These are phyloP conservation scores for Sardina pilchardus DNA, from an alignment of 2,113 vertebrate species.

Conservation along the genomic window DNA sequence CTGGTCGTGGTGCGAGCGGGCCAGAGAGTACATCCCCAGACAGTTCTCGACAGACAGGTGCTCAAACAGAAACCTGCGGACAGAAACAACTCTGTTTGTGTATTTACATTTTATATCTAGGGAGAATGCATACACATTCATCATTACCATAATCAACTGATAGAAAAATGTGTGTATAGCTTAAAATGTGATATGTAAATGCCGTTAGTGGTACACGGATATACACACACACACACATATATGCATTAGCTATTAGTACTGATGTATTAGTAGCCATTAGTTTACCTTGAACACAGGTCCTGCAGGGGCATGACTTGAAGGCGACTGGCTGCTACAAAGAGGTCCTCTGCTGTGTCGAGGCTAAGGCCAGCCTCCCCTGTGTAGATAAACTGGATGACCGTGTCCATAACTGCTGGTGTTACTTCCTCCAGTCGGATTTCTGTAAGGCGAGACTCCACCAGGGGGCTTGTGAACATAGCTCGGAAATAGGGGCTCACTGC, in stretches of 20 bases:
- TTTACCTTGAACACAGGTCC: conserved; percentile 78
- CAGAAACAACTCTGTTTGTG: neutral
- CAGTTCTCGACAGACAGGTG: conserved; percentile 79
- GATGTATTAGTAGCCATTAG: too few relatives aligned
- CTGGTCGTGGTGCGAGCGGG: conserved; percentile 79
- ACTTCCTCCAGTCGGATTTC: conserved; percentile 80
- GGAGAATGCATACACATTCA: neutral
- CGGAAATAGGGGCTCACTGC: conserved; percentile 80
- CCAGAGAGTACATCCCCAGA: conserved; percentile 79
- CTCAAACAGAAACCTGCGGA: conserved; percentile 76
- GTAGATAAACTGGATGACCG: conserved; percentile 78
- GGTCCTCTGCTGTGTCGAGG: conserved; percentile 77
- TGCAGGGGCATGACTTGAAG: conserved; percentile 81
- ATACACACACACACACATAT: neutral
- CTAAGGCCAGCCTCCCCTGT: conserved; percentile 75
- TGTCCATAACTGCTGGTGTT: conserved; percentile 75
- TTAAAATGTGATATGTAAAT: too few relatives aligned
- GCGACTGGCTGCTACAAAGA: conserved; percentile 78
- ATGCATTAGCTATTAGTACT: neutral
- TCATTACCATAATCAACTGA: neutral
- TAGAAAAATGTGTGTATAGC: neutral
- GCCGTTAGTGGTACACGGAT: neutral
- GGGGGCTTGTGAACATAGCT: conserved; percentile 81
- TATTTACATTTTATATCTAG: neutral
- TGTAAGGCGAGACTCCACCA: conserved; percentile 78